Evolutionary conservation across 1,140 invertebrate genomes (phyloP), one percentile per base, ranked within the genome.

Genomic region (Steinernema feltiae): DNA sequence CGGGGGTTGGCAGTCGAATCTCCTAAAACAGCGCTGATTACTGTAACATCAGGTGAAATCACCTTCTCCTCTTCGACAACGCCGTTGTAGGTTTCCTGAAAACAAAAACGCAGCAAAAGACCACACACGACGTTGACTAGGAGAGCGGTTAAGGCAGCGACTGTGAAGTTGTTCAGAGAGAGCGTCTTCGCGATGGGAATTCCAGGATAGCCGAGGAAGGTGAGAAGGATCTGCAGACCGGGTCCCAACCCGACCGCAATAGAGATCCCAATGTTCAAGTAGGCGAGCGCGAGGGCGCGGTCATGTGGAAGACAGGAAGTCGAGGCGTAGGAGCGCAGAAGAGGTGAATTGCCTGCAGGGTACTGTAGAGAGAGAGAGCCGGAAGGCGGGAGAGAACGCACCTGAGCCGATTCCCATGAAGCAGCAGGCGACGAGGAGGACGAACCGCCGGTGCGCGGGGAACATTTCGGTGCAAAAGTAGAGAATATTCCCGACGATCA

Each of bases 91-190:
- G 74, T 32, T 53, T 82, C 81, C 0, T 31, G 18, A 48, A 82
- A 82, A 18, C 72, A 72, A 18, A 48, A 30, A 17, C 69, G 12
- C 17, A 85, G 35, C 31, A 83, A 69, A 27, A 81, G n/a, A 46
- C 70, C 48, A 21, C 83, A 73, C 30, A 82, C 32, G 3, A 82
- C 7, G 71, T 85, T 84, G 78, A 85, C 74, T 3, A 74, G 12
- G 48, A 80, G 82, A 18, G 81, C 81, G 30, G 73, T 69, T 30
- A 46, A 80, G 0, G 85, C 87, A 3, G 88, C 87, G 12, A 85
- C 82, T 3, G 87, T 88, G 79, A 88, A 88, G 75, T 88, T 81
- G 79, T 88, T 86, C 29, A 88, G 7, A 32, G 53, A 88, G 88
- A 29, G 88, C 82, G n/a, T 81, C 87, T 84, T 74, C 53, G 78